Conservation (phyloP, 2,113 vertebrate genomes). For the Casuarius casuarius region DNA sequence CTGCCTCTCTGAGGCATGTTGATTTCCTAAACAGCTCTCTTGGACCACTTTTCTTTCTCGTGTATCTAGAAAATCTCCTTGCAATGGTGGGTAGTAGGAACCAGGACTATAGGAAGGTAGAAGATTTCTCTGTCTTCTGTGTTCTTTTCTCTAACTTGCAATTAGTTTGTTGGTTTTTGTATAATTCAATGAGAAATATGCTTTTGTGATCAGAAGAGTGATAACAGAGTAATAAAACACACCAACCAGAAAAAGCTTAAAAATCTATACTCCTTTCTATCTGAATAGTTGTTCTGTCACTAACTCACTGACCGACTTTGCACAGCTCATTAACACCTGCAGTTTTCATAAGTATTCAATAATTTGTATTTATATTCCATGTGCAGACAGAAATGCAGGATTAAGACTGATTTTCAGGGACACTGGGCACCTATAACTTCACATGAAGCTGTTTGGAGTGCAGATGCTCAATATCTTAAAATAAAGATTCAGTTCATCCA, state of each 20-base stretch:
- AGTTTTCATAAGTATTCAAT: neutral
- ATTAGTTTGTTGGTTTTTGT: neutral
- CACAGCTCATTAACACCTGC: neutral
- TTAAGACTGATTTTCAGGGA: neutral
- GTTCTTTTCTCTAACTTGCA: neutral
- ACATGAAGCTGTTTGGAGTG: neutral
- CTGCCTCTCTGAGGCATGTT: neutral
- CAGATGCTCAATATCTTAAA: neutral
- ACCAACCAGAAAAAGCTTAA: neutral
- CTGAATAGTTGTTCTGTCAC: neutral
- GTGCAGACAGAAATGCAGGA: neutral
- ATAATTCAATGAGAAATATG: neutral
- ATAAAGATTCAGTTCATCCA: neutral
- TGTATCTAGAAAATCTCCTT: neutral
- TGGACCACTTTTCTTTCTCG: neutral
- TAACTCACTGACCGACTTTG: neutral
- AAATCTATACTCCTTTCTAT: neutral
- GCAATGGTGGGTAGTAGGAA: neutral
- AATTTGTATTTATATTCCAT: neutral
- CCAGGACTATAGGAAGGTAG: neutral
- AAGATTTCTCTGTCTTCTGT: neutral
- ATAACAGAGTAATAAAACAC: neutral
- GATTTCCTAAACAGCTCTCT: neutral
- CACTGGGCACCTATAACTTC: neutral
- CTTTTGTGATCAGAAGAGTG: neutral